Evolutionary conservation across 2,888 invertebrate species (phyloP).

Genomic region (Prenolepis imparis): DNA sequence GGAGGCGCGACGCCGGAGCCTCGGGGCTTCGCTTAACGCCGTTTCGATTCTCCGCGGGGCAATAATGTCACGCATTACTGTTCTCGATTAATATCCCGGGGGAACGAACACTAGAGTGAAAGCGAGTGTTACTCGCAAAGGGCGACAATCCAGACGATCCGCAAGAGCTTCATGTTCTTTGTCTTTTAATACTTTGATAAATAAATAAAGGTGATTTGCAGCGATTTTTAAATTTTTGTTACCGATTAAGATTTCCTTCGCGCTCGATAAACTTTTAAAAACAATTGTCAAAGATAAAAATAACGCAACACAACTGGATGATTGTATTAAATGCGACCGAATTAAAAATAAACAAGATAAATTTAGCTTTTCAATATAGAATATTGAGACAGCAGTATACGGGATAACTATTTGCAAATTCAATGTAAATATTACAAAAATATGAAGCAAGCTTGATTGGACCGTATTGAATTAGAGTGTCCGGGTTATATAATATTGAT

Average conservation of each 20-base stretch:
- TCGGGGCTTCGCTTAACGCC: conserved; percentile 41
- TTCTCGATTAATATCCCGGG: conserved; percentile 36
- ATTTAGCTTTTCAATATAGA: background rate
- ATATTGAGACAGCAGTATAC: background rate
- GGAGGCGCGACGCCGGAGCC: conserved; percentile 12
- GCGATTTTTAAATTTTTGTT: background rate
- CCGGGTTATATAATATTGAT: conserved; percentile 35
- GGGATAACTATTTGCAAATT: conserved; percentile 4
- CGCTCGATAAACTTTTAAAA: background rate
- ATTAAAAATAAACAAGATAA: background rate
- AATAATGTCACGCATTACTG: conserved; percentile 45
- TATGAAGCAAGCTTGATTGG: conserved; percentile 33
- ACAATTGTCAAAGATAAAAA: background rate
- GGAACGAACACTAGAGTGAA: background rate
- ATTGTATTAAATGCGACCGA: background rate
- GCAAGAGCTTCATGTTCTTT: background rate
- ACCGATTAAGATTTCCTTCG: background rate
- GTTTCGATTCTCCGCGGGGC: conserved; percentile 39
- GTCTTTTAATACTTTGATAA: background rate
- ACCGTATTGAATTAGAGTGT: background rate
- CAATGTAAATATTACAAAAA: background rate
- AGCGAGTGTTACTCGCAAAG: conserved; percentile 10
- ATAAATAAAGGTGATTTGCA: background rate
- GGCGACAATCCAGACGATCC: conserved; percentile 34
- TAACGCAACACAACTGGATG: background rate